A percentile compares a stretch with the other conserved stretches of the same genome.
Evolutionary conservation across 37 sponge, comb jelly and placozoan species (phyloP).

Genomic region (Diacarnus erythraeanus): DNA sequence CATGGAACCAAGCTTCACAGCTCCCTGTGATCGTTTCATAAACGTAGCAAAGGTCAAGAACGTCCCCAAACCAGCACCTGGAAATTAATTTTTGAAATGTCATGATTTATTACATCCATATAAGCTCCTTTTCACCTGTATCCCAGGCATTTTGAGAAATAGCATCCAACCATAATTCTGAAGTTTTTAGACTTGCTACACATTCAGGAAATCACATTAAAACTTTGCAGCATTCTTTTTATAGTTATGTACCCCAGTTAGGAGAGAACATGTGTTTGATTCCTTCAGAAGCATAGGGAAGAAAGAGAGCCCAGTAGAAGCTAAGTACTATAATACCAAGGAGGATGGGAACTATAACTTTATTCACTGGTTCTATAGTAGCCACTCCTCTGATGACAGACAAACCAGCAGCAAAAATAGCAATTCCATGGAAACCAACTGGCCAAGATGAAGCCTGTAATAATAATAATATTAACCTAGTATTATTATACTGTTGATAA

Average conservation of each 20-base stretch:
- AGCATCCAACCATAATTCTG: slow-evolving; percentile 81
- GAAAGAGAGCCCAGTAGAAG: slow-evolving; percentile 79
- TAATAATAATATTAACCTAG: not conserved
- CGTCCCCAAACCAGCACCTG: slow-evolving; percentile 74
- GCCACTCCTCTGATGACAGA: slow-evolving; percentile 71
- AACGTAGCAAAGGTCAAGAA: slow-evolving; percentile 81
- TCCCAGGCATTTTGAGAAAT: slow-evolving; percentile 92
- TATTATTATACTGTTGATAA: not conserved
- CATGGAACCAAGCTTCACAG: slow-evolving; percentile 66
- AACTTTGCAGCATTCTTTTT: not conserved
- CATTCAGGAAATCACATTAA: not conserved
- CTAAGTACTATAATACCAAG: slow-evolving; percentile 60
- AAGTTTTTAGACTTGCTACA: slow-evolving; percentile 16
- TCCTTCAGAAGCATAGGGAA: slow-evolving; percentile 68
- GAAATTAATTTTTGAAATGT: not conserved
- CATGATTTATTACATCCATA: not conserved
- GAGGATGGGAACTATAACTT: slow-evolving; percentile 71
- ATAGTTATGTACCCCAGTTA: slow-evolving; percentile 56
- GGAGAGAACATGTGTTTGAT: slow-evolving; percentile 83
- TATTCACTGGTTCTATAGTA: slow-evolving; percentile 80
- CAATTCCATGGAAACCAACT: slow-evolving; percentile 48
- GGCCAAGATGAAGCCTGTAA: slow-evolving; percentile 61
- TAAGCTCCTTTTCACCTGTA: slow-evolving; percentile 61
- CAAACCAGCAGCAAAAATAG: slow-evolving; percentile 41
- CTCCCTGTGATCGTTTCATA: slow-evolving; percentile 78